Conservation (phyloP, 1,140 invertebrate genomes). For the Varroa destructor region DNA sequence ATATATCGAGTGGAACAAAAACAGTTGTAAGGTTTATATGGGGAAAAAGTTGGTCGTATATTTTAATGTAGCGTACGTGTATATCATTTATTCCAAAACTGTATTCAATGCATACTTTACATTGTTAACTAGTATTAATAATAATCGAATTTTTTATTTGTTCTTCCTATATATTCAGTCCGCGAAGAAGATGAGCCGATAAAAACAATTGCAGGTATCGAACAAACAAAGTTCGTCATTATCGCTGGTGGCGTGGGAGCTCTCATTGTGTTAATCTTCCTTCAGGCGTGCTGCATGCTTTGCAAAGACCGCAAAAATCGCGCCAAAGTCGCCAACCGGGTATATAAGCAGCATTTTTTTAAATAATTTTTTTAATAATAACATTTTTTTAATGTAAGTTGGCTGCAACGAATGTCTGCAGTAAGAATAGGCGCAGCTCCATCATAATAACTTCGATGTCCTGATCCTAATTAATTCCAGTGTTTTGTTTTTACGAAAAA, state of each 20-base stretch:
- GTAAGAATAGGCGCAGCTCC: neutral
- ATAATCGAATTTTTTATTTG: too few relatives aligned
- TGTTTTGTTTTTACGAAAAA: too few relatives aligned
- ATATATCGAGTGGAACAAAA: too few relatives aligned
- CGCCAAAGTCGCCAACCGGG: conserved; percentile 18
- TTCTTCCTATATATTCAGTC: neutral
- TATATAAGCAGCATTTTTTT: neutral
- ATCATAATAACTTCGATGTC: neutral
- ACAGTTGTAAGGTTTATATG: too few relatives aligned
- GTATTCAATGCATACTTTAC: too few relatives aligned
- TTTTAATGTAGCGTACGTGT: too few relatives aligned
- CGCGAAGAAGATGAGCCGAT: neutral
- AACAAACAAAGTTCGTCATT: conserved; percentile 60
- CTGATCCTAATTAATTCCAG: neutral
- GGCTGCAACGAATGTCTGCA: too few relatives aligned
- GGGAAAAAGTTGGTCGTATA: too few relatives aligned
- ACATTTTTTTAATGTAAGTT: too few relatives aligned
- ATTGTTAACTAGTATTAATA: too few relatives aligned
- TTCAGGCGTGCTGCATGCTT: conserved; percentile 70
- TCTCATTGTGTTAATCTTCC: conserved; percentile 57
- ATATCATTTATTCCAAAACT: too few relatives aligned
- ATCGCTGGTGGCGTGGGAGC: conserved; percentile 65
- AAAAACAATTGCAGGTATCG: conserved; percentile 33
- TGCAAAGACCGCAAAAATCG: conserved; percentile 40
- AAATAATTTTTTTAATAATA: too few relatives aligned